Evolutionary conservation across 2,888 invertebrate genomes (phyloP).

Genomic region (Xanthorhoe designata): DNA sequence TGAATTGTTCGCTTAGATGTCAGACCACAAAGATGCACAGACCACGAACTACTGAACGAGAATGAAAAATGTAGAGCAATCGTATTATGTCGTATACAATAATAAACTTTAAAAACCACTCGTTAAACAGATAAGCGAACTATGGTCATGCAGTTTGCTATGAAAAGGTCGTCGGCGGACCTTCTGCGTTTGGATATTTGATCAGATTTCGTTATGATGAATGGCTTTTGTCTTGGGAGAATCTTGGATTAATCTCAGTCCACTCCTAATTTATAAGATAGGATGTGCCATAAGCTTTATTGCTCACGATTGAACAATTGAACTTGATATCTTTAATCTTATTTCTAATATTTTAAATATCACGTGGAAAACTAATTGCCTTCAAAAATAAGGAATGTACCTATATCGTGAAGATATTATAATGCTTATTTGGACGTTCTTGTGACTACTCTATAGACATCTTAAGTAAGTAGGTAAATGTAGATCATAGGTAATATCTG

Average conservation of each 20-base stretch:
- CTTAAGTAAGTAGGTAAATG: too few relatives aligned
- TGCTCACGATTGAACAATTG: neutral
- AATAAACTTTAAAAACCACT: slow-evolving; percentile 21
- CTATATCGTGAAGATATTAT: too few relatives aligned
- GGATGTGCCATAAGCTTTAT: neutral
- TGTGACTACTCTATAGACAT: too few relatives aligned
- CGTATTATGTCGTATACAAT: too few relatives aligned
- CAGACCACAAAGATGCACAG: slow-evolving; percentile 1
- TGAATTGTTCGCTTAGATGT: neutral
- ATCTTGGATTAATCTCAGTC: neutral
- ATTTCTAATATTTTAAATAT: neutral
- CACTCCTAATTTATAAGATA: neutral
- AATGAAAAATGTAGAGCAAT: too few relatives aligned
- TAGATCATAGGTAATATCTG: too few relatives aligned
- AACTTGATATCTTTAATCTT: neutral
- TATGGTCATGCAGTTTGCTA: slow-evolving; percentile 21
- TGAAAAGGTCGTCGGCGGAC: slow-evolving; percentile 28
- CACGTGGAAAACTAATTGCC: too few relatives aligned
- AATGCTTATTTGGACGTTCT: too few relatives aligned
- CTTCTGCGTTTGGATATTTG: slow-evolving; percentile 26
- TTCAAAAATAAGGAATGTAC: too few relatives aligned
- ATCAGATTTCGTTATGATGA: slow-evolving; percentile 24
- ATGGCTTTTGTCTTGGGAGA: slow-evolving; percentile 14
- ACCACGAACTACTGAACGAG: too few relatives aligned
- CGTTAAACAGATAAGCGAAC: slow-evolving; percentile 18